phyloP scores from a whole-genome alignment of 1,140 invertebrate species.

The Neotoxoptera formosana region DNA sequence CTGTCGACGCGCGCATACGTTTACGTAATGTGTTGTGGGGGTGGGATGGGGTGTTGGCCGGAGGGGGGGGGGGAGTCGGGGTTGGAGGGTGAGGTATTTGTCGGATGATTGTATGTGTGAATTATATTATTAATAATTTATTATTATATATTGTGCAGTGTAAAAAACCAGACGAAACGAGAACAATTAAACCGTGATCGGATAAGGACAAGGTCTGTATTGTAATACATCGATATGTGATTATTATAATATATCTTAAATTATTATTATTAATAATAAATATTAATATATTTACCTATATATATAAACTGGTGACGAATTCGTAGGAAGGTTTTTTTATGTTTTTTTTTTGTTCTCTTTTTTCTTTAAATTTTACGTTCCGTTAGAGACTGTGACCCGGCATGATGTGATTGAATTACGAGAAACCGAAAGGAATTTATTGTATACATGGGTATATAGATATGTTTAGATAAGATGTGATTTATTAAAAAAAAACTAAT shows the following conservation, averaged over 20 bases:
- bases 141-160: background rate
- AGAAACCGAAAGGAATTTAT: slow-evolving; percentile 33
- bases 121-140: no score
- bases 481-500: slow-evolving; percentile 1
- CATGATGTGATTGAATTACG: background rate
- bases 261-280: background rate
- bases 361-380: slow-evolving; percentile 18
- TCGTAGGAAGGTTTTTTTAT: background rate
- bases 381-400: background rate
- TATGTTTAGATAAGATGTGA: background rate
- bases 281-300: no score
- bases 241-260: slow-evolving; percentile 6
- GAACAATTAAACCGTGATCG: background rate
- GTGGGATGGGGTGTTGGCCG: background rate
- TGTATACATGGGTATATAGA: background rate
- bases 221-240: background rate
- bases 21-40: background rate
- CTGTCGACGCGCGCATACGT: background rate
- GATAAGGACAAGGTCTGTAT: background rate
- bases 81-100: background rate
- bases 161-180: background rate
- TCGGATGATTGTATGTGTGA: background rate
- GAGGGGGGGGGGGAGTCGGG: background rate
- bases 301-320: background rate
- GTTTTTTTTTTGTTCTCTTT: background rate